Base-by-base conservation (phyloP, 2,888 invertebrate species). In the Osedax frankpressi region DNA sequence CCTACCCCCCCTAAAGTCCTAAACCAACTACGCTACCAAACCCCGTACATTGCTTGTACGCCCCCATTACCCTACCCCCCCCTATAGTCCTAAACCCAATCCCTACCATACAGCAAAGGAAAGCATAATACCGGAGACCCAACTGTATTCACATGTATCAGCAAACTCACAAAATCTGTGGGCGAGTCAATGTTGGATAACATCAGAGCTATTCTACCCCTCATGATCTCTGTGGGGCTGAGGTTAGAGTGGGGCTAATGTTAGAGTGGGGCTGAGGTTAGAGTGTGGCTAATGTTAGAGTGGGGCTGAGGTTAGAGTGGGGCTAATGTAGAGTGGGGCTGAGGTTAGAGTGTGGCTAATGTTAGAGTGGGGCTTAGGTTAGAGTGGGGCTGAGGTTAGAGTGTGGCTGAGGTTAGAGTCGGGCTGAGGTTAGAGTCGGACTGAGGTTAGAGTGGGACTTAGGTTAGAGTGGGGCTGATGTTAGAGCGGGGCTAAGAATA, bases 171-270 rank as follows among this genome's bases (percentile, higher is more conserved):
- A 0, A 90, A 92, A 83, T 92, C 96, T 0, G 90, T 94, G 0
- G 90, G 91, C 77, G 89, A 90, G 28, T 87, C 89, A 30, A 80
- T 82, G 75, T 80, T 81, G 30, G 78, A 80, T 30, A 90, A 95
- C 2, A 89, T 89, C 74, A 78, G 79, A 75, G 91, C 92, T 75
- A 87, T 96, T 63, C 86, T 97, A 29, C 94, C 94, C 78, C 89
- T 91, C 68, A 94, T 98, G 92, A 89, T 96, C 81, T 90, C 91
- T 0, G 92, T 93, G 3, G 94, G 95, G 0, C 87, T 97, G n/a
- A 84, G 84, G 84, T 84, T n/a, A n/a, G 44, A 19, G 19, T 44
- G 44, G 44, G 19, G 44, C 44, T 44, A 44, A 44, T 11, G 44
- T 44, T 11, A 19, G 44, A 19, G 19, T 44, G 44, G 44, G 19